These are phyloP conservation scores for Coturnix japonica DNA, from an alignment of 2,113 vertebrate genomes.

Conservation along the genomic window DNA sequence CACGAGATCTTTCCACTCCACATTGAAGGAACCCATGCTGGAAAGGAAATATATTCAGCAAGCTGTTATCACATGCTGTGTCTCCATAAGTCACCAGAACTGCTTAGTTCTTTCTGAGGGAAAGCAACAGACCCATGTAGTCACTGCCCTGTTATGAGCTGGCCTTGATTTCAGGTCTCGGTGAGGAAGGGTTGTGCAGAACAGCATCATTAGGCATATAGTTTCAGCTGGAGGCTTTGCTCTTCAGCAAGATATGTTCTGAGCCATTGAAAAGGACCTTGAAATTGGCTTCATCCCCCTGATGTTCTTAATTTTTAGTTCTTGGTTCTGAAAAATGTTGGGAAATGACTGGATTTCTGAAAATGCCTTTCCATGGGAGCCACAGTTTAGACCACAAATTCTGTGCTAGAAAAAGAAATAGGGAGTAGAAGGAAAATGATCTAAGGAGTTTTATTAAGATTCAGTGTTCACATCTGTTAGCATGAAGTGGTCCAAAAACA, in stretches of 20 bases:
- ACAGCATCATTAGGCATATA: not conserved
- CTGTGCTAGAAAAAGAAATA: not conserved
- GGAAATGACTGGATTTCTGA: slow-evolving; percentile 20
- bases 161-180: not conserved
- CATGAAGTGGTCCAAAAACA: not conserved
- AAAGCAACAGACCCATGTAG: not conserved
- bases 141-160: not conserved
- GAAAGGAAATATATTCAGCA: not conserved
- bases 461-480: not conserved
- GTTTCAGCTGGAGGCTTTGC: not conserved
- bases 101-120: not conserved
- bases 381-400: not conserved
- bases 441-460: not conserved
- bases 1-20: not conserved
- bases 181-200: not conserved
- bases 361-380: not conserved
- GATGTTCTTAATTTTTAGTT: not conserved
- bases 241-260: not conserved
- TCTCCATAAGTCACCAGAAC: not conserved
- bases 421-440: not conserved
- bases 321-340: not conserved
- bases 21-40: not conserved
- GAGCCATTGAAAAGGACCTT: not conserved
- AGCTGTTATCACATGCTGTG: not conserved
- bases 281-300: not conserved